Evolutionary conservation across 2,113 vertebrate species (phyloP), one percentile per base, ranked within the genome.

Genomic region (Phalacrocorax pelagicus): DNA sequence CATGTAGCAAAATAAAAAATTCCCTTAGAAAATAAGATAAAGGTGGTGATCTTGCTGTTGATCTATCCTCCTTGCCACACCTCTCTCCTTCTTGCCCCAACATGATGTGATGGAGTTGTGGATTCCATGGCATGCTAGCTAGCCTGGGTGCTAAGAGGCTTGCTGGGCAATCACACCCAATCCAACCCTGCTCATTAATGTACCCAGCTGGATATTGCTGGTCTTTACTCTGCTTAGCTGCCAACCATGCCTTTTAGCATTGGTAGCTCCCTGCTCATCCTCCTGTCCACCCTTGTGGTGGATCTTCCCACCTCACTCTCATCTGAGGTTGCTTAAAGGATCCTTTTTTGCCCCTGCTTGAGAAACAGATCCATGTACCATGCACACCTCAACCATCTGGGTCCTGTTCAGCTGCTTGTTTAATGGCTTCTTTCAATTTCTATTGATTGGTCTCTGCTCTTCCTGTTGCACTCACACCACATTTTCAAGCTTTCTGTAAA

Each of bases 391-490:
- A 92, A 21, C 55, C 3, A 15, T 49, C 38, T 2, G 3, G 46
- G 62, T 63, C 22, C 62, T 75, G 22, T 52, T 85, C 40, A 79
- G 46, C 22, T 0, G 0, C 62, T 83, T 72, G 55, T 75, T 95
- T 63, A 74, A 84, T 24, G 42, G 36, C 7, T 74, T n/a, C 14
- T 94, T 91, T 75, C 1, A 12, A 52, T 78, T 81, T 46, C 82
- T 86, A 20, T 70, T 30, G 58, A 58, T 27, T 59, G 40, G 13
- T 47, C 24, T 78, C 65, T 0, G 0, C 47, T 81, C 21, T 79
- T 82, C 26, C 40, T 0, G 0, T 49, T 52, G 59, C 5, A 27
- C 51, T 86, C 36, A 29, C 14, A n/a, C 38, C 58, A 38, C 11
- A 57, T 69, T 85, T 75, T 87, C 54, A 84, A 57, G 49, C 11